phyloP scores from a whole-genome alignment of 2,797 vertebrate genomes.

The Galago senegalensis region DNA sequence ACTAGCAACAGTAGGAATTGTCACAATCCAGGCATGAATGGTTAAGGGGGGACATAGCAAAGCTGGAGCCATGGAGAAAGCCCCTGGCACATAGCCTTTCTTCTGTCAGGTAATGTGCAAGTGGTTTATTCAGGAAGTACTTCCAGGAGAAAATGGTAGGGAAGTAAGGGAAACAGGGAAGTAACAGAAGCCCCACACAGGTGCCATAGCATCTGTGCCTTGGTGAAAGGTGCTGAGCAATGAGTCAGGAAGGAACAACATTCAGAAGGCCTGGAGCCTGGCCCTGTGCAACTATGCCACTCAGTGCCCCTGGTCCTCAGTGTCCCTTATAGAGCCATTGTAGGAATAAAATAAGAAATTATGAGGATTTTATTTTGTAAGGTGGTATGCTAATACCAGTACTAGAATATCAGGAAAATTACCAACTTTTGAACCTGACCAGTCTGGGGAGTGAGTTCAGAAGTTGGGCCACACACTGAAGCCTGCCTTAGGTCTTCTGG shows the following conservation, averaged over 20 bases:
- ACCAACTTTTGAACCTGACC: background rate
- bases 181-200: background rate
- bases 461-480: background rate
- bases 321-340: background rate
- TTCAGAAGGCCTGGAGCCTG: background rate
- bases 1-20: background rate
- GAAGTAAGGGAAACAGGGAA: background rate
- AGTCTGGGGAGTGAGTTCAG: background rate
- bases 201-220: too few species aligned
- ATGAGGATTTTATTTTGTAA: slow-evolving; percentile 27
- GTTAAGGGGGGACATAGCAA: background rate
- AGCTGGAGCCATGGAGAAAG: background rate
- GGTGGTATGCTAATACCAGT: background rate
- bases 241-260: background rate
- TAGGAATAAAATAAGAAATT: slow-evolving; percentile 26
- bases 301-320: background rate
- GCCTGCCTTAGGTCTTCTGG: background rate
- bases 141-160: background rate
- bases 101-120: background rate
- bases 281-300: background rate
- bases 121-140: background rate
- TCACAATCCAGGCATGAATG: background rate
- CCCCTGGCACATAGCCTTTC: background rate
- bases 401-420: background rate
- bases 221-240: background rate